Evolutionary conservation across 2,113 vertebrate species (phyloP).

Genomic region (Nymphicus hollandicus): DNA sequence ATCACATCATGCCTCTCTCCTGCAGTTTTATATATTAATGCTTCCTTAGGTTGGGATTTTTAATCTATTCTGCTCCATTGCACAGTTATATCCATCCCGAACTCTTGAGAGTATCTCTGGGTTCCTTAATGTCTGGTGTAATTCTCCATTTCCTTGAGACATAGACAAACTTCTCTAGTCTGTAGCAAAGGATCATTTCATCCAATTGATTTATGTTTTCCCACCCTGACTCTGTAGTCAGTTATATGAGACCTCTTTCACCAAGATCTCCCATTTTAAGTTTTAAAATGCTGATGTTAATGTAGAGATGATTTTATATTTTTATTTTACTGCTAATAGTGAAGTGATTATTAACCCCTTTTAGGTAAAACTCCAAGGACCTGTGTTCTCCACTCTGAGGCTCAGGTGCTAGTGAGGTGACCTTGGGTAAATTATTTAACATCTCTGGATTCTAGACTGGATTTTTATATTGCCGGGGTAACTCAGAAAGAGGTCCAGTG

Average conservation of each 20-base stretch:
- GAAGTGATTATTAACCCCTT: not conserved
- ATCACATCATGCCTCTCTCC: not conserved
- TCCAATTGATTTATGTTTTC: conserved; percentile 26
- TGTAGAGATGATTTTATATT: conserved; percentile 17
- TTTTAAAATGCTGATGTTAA: conserved; percentile 29
- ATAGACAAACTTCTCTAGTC: not conserved
- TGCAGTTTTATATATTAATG: conserved; percentile 14
- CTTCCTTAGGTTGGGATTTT: conserved; percentile 24
- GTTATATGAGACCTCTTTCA: not conserved
- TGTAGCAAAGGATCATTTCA: not conserved
- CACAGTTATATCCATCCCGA: conserved; percentile 20
- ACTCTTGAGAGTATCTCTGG: conserved; percentile 3
- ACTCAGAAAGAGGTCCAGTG: not conserved
- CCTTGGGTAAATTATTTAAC: conserved; percentile 22
- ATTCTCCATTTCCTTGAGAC: conserved; percentile 37
- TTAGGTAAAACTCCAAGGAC: not conserved
- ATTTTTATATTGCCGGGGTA: not conserved
- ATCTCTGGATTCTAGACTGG: not conserved
- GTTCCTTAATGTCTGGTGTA: not conserved
- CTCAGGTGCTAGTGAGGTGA: not conserved
- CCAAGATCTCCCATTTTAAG: conserved; percentile 3
- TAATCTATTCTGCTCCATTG: conserved; percentile 46
- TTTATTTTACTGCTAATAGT: conserved; percentile 32
- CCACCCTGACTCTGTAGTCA: not conserved
- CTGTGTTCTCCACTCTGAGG: not conserved